Evolutionary conservation across 1,140 invertebrate species (phyloP), one percentile per base, ranked within the genome.

Genomic region (Trachymyrmex cornetzi): DNA sequence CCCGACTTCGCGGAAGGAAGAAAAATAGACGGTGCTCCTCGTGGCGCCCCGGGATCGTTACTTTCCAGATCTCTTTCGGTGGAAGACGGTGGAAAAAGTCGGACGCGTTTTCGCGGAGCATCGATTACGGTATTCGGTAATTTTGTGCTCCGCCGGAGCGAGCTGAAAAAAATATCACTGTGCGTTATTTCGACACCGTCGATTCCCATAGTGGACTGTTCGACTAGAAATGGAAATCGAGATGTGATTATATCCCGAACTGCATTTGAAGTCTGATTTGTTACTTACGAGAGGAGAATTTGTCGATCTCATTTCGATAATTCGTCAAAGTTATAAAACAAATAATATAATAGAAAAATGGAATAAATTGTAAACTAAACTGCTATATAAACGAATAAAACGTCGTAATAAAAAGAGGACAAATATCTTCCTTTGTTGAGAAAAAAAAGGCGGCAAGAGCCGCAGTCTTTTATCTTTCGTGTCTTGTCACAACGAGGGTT

Each of bases 71-170:
- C 80, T 82, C 24, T 61, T 53, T 74, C 14, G 7, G 53, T 30
- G 24, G 19, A 72, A 74, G 67, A 82, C 80, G 30, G 38, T 57
- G 55, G 55, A 61, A 82, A 61, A 74, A 69, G 22, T 82, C 80
- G 67, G 67, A 16, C 80, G 55, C 53, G 24, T 74, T 82, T 59
- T 74, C 80, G 80, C 67, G 53, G 80, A 53, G 80, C 67, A 82
- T 82, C 67, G 80, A 82, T 82, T 82, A 74, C 67, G 34, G 80
- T 82, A 82, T 82, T 82, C 55, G 67, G 80, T 82, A 82, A 82
- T 82, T 82, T 82, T 82, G 80, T 82, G 80, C 80, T 82, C 80
- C 80, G 80, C 19, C 80, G 80, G 67, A 82, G 80, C 80, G 80
- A 74, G 80, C 12, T 82, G 34, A 72, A 82, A 82, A 79, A 82